Percentiles rank a stretch among this genome's conserved stretches.
Conservation (phyloP, 2,797 vertebrate genomes). For the Tinamus major region DNA sequence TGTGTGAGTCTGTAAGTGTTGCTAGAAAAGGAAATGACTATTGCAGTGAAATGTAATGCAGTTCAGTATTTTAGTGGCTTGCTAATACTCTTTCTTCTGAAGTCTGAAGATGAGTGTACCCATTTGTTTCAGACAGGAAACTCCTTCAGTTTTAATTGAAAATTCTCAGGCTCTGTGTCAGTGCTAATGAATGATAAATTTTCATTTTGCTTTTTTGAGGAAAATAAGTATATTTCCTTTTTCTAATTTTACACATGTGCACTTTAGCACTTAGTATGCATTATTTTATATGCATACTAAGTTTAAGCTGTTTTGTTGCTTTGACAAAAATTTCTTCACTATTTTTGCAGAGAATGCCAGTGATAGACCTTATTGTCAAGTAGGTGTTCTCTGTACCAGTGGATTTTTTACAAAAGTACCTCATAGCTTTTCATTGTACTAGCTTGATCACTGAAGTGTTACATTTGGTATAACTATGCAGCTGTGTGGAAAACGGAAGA, state of each 20-base stretch:
- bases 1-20: not conserved
- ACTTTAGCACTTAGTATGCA: not conserved
- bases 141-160: not conserved
- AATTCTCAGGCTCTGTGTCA: not conserved
- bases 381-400: not conserved
- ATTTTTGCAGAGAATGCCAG: not conserved
- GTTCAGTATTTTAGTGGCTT: not conserved
- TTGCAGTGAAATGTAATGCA: not conserved
- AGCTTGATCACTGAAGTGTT: not conserved
- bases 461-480: accelerated
- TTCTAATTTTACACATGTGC: not conserved
- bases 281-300: not conserved
- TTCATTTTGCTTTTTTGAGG: not conserved
- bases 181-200: not conserved
- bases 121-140: not conserved
- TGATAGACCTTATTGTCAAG: not conserved
- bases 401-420: not conserved
- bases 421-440: not conserved
- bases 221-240: not conserved
- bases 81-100: not conserved
- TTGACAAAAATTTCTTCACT: not conserved
- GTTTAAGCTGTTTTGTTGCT: not conserved
- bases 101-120: not conserved
- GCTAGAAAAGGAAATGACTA: not conserved
- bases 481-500: not conserved